Evolutionary conservation across 1,140 invertebrate species (phyloP).

Genomic region (Chironomus tepperi): DNA sequence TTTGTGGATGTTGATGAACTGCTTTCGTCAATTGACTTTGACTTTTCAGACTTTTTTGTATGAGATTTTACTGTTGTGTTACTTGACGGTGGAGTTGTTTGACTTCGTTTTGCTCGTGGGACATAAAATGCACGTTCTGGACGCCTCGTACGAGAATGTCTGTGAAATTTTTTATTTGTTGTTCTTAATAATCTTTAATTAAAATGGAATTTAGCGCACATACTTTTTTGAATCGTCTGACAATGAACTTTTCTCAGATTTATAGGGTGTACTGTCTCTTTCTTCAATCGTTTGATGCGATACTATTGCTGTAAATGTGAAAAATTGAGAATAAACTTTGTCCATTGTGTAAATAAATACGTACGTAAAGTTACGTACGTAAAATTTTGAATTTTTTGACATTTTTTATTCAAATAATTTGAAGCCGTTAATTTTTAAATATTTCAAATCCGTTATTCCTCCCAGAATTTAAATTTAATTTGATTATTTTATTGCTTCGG

Average conservation of each 20-base stretch:
- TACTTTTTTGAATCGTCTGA: conserved; percentile 22
- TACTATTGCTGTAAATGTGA: background rate
- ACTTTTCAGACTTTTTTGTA: conserved; percentile 8
- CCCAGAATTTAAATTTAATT: too few relatives aligned
- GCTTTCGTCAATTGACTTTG: background rate
- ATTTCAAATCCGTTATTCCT: too few relatives aligned
- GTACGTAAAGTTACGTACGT: too few relatives aligned
- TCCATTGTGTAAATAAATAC: too few relatives aligned
- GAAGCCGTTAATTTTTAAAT: too few relatives aligned
- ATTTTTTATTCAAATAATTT: too few relatives aligned
- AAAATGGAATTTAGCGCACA: background rate
- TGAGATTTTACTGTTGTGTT: background rate
- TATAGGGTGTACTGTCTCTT: background rate
- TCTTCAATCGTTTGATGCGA: background rate
- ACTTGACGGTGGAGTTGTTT: conserved; percentile 37
- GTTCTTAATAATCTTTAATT: conserved; percentile 24
- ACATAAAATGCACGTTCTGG: conserved; percentile 72
- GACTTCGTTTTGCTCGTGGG: conserved; percentile 54
- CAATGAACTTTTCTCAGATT: background rate
- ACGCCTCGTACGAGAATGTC: conserved; percentile 43
- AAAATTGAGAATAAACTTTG: background rate
- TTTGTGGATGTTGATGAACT: background rate
- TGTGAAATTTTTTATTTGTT: background rate
- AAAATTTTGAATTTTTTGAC: too few relatives aligned
- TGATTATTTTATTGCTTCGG: too few relatives aligned